A percentile compares a stretch with the other conserved stretches of the same genome.
Conservation (phyloP, 2,888 invertebrate species). For the Nemotelus pantherinus region DNA sequence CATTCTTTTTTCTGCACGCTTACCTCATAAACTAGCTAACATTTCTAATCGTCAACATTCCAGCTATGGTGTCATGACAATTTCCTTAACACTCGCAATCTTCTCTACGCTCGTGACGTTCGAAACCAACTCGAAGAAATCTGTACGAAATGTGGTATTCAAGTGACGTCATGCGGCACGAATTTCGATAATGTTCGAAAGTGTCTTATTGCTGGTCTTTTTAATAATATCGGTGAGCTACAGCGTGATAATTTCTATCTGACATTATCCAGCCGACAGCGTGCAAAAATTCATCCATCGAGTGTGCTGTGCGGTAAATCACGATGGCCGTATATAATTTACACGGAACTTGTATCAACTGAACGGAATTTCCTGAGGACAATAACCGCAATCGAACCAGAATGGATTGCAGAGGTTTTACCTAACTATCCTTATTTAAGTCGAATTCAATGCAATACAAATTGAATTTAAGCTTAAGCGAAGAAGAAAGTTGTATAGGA, state of each 20-base stretch:
- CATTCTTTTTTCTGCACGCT: background rate
- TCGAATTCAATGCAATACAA: conserved; percentile 40
- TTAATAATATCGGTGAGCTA: conserved; percentile 86
- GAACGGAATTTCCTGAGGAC: conserved; percentile 82
- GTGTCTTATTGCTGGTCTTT: conserved; percentile 83
- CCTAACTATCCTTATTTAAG: conserved; percentile 59
- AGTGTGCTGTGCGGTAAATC: conserved; percentile 72
- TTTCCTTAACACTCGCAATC: conserved; percentile 83
- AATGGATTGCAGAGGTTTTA: conserved; percentile 78
- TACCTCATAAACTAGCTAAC: conserved; percentile 20
- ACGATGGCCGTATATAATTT: conserved; percentile 79
- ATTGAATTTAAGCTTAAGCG: background rate
- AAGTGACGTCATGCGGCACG: conserved; percentile 72
- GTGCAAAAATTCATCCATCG: conserved; percentile 85
- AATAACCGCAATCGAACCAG: conserved; percentile 79
- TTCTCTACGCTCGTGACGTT: conserved; percentile 82
- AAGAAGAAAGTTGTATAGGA: background rate
- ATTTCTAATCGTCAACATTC: background rate
- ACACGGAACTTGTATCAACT: conserved; percentile 89
- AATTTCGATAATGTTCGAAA: conserved; percentile 75
- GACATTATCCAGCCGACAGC: conserved; percentile 72
- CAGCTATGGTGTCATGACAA: conserved; percentile 87
- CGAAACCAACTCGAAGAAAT: conserved; percentile 81
- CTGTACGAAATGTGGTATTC: conserved; percentile 71
- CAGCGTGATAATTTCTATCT: conserved; percentile 75